Base-by-base conservation (phyloP, 2,113 vertebrate species). In the Eptesicus fuscus region DNA sequence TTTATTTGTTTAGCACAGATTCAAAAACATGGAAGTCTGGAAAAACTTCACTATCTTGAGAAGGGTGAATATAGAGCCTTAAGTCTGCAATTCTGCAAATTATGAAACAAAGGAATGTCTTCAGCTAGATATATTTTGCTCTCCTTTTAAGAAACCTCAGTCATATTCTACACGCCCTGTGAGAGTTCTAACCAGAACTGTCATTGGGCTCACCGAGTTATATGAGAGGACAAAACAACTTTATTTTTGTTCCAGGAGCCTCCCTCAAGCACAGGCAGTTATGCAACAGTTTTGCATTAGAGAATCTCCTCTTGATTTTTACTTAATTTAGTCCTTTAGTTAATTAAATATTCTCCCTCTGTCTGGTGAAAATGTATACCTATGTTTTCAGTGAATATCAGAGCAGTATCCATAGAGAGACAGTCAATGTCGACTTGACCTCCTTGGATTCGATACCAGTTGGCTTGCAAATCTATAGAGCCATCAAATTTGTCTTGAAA, bases 401-500 rank as follows among this genome's bases (percentile, higher is more conserved):
- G 98, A 51, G 99, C 99, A 2, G 99, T 99, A 97, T 99, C 99
- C 99, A 99, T 98, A 76, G 99, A 99, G 89, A 99, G 98, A 95
- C 99, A 99, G 98, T 99, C 99, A 87, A 99, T 98, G 2, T 99
- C 99, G 96, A 99, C 99, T 98, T 99, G 99, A 91, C 99, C 99
- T 25, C 99, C 99, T 98, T 99, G 99, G 89, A 99, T 98, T 87
- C 99, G 99, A 98, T 99, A 99, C 99, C 99, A 99, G 98, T 98
- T 99, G 98, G 99, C 98, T 96, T 99, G 99, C 96, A 99, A 98
- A 84, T 99, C 99, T 73, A 99, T 97, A 7, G 98, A 98, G 88
- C 99, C 99, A 91, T 99, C 99, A 93, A 99, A 99, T 98, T 99
- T 99, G 97, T 99, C 99, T 67, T 99, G 99, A 97, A 99, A 99